Evolutionary conservation across 2,113 vertebrate genomes (phyloP), one percentile per base, ranked within the genome.

Genomic region (Epinephelus moara): DNA sequence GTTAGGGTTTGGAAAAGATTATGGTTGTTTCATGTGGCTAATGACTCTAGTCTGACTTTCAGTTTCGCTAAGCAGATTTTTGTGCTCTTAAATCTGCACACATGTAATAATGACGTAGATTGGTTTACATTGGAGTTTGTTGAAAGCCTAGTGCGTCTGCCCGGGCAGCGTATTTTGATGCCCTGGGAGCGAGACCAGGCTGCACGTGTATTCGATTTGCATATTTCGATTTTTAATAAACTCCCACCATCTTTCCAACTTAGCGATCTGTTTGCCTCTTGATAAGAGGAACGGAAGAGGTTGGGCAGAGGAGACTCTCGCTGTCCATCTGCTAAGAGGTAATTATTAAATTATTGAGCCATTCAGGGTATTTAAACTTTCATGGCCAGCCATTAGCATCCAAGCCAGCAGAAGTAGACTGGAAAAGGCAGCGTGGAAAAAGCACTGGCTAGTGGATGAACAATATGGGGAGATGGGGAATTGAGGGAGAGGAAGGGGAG

Each of bases 341-440:
- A 87, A 91, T 93, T 90, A 94, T 93, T 95, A 86, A 93, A 94
- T 95, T 90, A 95, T 89, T 90, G 85, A 91, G 81, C 88, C 86
- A 80, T 88, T 93, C 85, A 18, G 80, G 68, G 70, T 76, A 70
- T 92, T 94, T 92, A 92, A 95, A 92, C 69, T 93, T 95, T 93
- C 90, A 93, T 93, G 85, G 78, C 7, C 49, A 73, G 66, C 92
- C 93, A 95, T 94, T 92, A 94, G 86, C 85, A 91, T 93, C 90
- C 73, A 64, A 64, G 85, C 84, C 64, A 66, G 78, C 57, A 42
- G 69, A 71, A 55, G 79, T 14, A 40, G 61, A 52, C 49, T 49
- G 75, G 66, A 64, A 75, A 53, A 74, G 56, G 30, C 27, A 60
- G 23, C 15, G 1, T 49, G 61, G 40, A 45, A 45, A 45, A 45